Conservation (phyloP, 1,140 invertebrate species). For the Aphaenogaster floridana region DNA sequence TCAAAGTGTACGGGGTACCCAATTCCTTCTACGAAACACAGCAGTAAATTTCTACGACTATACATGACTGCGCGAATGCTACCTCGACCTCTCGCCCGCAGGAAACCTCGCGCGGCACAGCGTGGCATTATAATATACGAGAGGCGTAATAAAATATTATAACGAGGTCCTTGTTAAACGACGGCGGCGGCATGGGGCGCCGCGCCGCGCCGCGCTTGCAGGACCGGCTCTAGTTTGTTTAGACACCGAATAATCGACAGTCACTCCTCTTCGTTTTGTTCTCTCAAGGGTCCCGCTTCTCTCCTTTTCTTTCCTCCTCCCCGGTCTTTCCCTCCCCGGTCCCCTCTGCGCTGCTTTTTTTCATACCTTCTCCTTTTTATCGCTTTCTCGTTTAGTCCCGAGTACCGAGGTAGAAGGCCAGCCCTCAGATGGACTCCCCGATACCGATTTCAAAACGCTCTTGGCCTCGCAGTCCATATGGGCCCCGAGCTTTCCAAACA, state of each 20-base stretch:
- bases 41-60: constrained; percentile 51
- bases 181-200: constrained; percentile 75
- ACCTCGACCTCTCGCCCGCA: constrained; percentile 30
- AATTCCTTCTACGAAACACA: constrained; percentile 50
- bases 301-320: constrained; percentile 42
- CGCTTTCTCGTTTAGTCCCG: constrained; percentile 53
- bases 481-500: constrained; percentile 59
- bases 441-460: constrained; percentile 71
- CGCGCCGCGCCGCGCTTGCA: constrained; percentile 41
- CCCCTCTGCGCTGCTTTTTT: constrained; percentile 14
- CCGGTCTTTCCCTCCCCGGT: neutral
- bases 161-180: constrained; percentile 86
- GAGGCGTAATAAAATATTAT: constrained; percentile 84
- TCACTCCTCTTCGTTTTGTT: constrained; percentile 76
- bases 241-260: constrained; percentile 86
- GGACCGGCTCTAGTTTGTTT: constrained; percentile 85
- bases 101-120: constrained; percentile 46
- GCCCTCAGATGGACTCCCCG: constrained; percentile 70
- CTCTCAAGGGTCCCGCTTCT: constrained; percentile 7
- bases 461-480: constrained; percentile 75
- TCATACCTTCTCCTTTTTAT: constrained; percentile 47
- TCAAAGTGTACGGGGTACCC: neutral
- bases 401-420: constrained; percentile 35
- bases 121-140: constrained; percentile 41
- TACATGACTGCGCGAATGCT: constrained; percentile 56